phyloP scores from a whole-genome alignment of 30 jellyfish, hydroid and myxozoan genomes.

The Hydractinia echinata region DNA sequence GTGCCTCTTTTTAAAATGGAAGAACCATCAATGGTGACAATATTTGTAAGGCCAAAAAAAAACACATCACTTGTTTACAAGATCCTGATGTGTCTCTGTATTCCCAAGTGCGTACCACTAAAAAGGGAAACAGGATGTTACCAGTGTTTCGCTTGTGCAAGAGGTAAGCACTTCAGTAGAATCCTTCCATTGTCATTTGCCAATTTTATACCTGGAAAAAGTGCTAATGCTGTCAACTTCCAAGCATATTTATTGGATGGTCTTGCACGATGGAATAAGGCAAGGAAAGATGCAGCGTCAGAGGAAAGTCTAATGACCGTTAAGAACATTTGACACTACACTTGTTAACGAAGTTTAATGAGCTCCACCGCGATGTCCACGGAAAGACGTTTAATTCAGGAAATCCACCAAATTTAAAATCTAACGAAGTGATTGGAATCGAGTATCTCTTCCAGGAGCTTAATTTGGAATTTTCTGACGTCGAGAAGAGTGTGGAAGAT shows the following conservation, averaged over 20 bases:
- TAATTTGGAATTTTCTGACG: not conserved
- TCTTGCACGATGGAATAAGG: conserved; percentile 27
- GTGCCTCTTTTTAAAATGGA: conserved; percentile 46
- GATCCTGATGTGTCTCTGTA: conserved; percentile 44
- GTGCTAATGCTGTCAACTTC: conserved; percentile 46
- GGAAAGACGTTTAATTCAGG: not conserved
- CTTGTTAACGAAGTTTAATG: not conserved
- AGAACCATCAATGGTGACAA: no score
- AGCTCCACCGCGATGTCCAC: conserved; percentile 13
- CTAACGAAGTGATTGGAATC: conserved; percentile 36
- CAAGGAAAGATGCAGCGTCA: conserved; percentile 28
- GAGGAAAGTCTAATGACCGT: not conserved
- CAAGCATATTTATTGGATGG: conserved; percentile 44
- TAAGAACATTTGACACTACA: not conserved
- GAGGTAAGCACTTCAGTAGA: conserved; percentile 26
- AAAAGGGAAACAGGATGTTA: conserved; percentile 29
- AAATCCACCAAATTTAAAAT: not conserved
- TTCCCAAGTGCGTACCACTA: conserved; percentile 19
- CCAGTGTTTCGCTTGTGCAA: conserved; percentile 40
- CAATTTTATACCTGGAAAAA: conserved; percentile 16
- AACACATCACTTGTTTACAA: conserved; percentile 46
- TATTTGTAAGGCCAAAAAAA: not conserved
- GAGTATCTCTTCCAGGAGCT: conserved; percentile 23
- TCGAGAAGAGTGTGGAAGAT: conserved; percentile 3
- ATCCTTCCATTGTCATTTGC: conserved; percentile 25